Percentiles rank a stretch among this genome's conserved stretches.
Conservation (phyloP, 2,113 vertebrate species). For the Caranx melampygus region DNA sequence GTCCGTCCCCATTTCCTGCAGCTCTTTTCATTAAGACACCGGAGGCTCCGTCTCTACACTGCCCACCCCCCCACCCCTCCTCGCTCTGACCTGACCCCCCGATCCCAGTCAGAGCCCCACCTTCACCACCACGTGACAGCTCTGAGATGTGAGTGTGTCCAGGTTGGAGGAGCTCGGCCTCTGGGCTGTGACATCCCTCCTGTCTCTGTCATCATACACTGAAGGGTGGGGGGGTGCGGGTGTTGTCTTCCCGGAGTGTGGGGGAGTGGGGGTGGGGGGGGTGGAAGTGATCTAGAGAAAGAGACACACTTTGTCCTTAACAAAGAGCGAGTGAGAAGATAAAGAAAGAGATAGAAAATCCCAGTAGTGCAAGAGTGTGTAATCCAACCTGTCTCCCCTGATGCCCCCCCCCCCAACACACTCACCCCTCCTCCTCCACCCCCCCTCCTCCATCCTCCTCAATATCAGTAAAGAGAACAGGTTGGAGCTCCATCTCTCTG, state of each 20-base stretch:
- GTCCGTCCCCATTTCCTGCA: slow-evolving; percentile 66
- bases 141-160: slow-evolving; percentile 29
- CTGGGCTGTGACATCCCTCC: slow-evolving; percentile 18
- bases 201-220: slow-evolving; percentile 42
- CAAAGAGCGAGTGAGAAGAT: not conserved
- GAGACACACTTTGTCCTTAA: not conserved
- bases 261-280: too few species aligned
- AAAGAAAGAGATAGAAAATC: slow-evolving; percentile 36
- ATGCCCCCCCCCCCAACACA: not conserved
- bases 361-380: slow-evolving; percentile 40
- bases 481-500: slow-evolving; percentile 69
- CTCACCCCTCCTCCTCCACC: too few species aligned
- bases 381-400: slow-evolving; percentile 37
- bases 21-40: slow-evolving; percentile 66
- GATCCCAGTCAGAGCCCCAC: slow-evolving; percentile 1
- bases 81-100: not conserved
- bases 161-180: slow-evolving; percentile 9
- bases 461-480: slow-evolving; percentile 62
- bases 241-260: not conserved
- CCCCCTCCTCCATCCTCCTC: not conserved
- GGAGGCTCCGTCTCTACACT: slow-evolving; percentile 28
- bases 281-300: slow-evolving; percentile 10
- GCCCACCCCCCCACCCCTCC: not conserved
- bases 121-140: not conserved
- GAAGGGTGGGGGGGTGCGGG: not conserved